phyloP scores from a whole-genome alignment of 92 coral and sea anemone genomes.

The Zoanthus sociatus region DNA sequence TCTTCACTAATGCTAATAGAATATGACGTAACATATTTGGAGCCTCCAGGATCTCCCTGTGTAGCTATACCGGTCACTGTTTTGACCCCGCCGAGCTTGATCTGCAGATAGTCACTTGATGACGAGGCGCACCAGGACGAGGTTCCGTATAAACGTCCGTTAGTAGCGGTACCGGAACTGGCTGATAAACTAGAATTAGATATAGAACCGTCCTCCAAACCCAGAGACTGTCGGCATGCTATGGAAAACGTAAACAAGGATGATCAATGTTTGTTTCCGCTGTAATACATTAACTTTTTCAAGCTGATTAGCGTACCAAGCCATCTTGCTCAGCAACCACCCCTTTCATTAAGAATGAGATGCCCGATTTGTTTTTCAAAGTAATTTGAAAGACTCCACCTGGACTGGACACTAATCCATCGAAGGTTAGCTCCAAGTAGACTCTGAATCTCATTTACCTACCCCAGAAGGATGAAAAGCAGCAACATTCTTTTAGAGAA shows the following conservation, averaged over 20 bases:
- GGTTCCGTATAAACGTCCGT: no score
- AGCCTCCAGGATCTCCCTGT: slow-evolving; percentile 8
- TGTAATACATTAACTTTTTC: no score
- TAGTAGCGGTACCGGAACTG: no score
- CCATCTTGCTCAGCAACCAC: no score
- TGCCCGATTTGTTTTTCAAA: no score
- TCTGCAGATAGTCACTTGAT: not conserved
- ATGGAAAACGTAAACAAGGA: not conserved
- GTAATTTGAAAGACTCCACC: no score
- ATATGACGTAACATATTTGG: not conserved
- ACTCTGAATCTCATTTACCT: no score
- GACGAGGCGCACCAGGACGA: slow-evolving; percentile 15
- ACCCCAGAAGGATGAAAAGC: no score
- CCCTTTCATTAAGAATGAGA: no score
- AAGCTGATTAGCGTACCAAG: no score
- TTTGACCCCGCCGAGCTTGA: not conserved
- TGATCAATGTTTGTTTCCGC: no score
- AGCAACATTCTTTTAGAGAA: no score
- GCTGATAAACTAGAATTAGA: not conserved
- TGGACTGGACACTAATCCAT: not conserved
- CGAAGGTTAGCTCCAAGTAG: not conserved
- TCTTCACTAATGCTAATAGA: not conserved
- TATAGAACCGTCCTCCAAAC: not conserved
- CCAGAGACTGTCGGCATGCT: not conserved
- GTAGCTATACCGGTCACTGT: not conserved